These are phyloP conservation scores for Hydrolagus affinis DNA, from an alignment of 2,113 vertebrate species.

Conservation along the genomic window DNA sequence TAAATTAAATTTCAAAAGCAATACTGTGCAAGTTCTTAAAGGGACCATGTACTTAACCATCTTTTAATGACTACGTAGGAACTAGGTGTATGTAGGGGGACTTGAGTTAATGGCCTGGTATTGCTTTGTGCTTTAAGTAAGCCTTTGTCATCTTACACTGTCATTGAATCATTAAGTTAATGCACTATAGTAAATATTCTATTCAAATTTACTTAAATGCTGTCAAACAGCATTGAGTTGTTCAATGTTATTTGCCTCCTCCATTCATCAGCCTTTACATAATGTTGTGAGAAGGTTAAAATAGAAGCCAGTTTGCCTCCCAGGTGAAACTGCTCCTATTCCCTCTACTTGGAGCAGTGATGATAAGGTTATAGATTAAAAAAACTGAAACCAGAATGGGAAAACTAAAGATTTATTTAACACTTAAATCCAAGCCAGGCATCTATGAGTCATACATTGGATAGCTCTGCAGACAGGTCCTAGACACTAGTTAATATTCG, in stretches of 20 bases:
- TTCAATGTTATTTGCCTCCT: not conserved
- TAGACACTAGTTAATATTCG: not conserved
- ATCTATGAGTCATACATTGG: not conserved
- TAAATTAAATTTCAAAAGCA: conserved; percentile 19
- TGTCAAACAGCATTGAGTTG: not conserved
- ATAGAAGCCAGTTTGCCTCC: no score
- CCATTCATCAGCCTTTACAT: not conserved
- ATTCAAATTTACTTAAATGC: not conserved
- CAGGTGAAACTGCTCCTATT: not conserved
- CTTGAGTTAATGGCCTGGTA: not conserved
- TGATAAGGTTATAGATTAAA: no score
- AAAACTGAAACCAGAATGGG: not conserved
- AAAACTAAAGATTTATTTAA: not conserved
- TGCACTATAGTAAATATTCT: not conserved
- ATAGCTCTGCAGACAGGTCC: not conserved
- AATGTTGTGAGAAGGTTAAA: not conserved
- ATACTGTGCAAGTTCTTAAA: conserved; percentile 16
- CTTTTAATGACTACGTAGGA: not conserved
- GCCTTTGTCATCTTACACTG: not conserved
- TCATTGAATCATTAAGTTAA: not conserved
- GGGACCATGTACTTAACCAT: not conserved
- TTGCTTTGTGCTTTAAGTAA: not conserved
- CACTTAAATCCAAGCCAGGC: not conserved
- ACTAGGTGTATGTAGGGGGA: not conserved
- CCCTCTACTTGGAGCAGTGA: not conserved